Percentiles rank a stretch among this genome's conserved stretches.
These are phyloP conservation scores for Okapia johnstoni DNA, from an alignment of 2,113 vertebrate species.

Conservation along the genomic window DNA sequence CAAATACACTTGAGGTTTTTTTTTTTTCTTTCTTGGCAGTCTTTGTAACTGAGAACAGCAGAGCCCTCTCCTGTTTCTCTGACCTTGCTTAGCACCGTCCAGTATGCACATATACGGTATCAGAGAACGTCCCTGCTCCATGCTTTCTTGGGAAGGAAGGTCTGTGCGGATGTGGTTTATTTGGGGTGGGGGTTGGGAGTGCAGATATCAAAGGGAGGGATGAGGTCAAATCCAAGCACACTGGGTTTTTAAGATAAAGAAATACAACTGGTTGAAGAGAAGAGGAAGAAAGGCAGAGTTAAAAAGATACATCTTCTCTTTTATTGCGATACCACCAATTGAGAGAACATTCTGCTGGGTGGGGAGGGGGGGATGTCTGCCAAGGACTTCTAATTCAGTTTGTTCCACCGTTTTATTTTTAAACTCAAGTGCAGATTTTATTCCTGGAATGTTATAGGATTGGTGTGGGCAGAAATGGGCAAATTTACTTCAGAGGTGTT, in stretches of 20 bases:
- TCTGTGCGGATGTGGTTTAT: background rate
- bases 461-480: constrained; percentile 58
- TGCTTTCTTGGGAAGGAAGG: background rate
- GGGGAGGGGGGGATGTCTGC: constrained; percentile 26
- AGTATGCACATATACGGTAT: background rate
- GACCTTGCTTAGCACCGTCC: constrained; percentile 26
- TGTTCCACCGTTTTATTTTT: constrained; percentile 72
- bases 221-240: background rate
- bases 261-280: constrained; percentile 21
- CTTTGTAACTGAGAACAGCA: constrained; percentile 52
- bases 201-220: background rate
- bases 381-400: constrained; percentile 70
- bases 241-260: constrained; percentile 40
- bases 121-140: background rate
- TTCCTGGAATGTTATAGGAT: constrained; percentile 73
- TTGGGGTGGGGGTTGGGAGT: background rate
- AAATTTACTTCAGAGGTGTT: constrained; percentile 59
- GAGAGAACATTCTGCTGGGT: constrained; percentile 47
- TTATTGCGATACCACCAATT: constrained; percentile 56
- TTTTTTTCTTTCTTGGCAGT: constrained; percentile 56
- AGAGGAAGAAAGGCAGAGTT: background rate
- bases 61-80: constrained; percentile 47
- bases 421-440: constrained; percentile 59
- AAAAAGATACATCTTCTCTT: constrained; percentile 55
- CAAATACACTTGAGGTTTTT: background rate